Evolutionary conservation across 35 echinoderm and acorn worm species (phyloP), one percentile per base, ranked within the genome.

Genomic region (Antedon bifida): DNA sequence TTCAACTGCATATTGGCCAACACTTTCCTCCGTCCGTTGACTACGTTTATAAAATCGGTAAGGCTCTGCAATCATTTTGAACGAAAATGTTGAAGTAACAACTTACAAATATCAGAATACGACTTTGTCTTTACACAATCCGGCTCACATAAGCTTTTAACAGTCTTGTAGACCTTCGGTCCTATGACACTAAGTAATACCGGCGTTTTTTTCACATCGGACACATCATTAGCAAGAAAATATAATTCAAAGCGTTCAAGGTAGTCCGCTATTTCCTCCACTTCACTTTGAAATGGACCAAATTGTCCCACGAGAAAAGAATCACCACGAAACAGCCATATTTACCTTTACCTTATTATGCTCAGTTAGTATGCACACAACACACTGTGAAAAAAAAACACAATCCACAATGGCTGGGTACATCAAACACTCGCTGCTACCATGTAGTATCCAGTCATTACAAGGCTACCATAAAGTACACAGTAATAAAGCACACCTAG

Each of bases 21-120:
- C 75, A 12, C 0, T 34, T 33, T 86, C 74, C 7, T 46, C 77
- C 5, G 30, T 36, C 0, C 38, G 17, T 28, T 86, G 84, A n/a
- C 28, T 35, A 12, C 34, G 74, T 78, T 86, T 86, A 78, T 86
- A 44, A 78, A 86, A 44, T 33, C 33, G 56, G 26, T 39, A 84
- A 34, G 17, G 82, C 31, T 84, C 82, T 17, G 82, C 55, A 75
- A 84, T 75, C 12, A 34, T 64, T 64, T 64, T 23, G 51, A 64
- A 26, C 51, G 10, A 23, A 16, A 64, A 64, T 64, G 51, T 26
- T 64, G 5, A 21, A 64, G 51, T 64, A 64, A 64, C 19, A 64
- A 64, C 1, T 10, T 21, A 23, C 51, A 26, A 16, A 64, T 2
- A 64, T 64, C 51, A 64, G 51, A 64, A 26, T 64, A 64, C 9